Conservation (phyloP, 2,113 vertebrate species). For the Clupea harengus region DNA sequence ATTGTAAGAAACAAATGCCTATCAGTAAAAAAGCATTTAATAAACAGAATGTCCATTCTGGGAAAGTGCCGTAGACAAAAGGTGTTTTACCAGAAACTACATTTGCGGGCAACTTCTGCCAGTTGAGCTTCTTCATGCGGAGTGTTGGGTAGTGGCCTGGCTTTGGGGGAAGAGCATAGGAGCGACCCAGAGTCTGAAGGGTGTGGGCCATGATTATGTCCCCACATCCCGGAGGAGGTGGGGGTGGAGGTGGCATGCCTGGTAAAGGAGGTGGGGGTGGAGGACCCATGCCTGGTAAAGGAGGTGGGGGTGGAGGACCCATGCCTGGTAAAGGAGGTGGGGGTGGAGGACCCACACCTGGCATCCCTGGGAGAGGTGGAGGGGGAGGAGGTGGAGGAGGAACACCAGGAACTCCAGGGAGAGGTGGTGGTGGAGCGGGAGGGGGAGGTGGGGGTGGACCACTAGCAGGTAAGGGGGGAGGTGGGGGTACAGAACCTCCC, state of each 20-base stretch:
- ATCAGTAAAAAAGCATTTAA: neutral
- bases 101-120: slow-evolving; percentile 88
- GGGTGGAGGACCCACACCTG: slow-evolving; percentile 47
- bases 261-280: neutral
- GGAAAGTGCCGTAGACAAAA: neutral
- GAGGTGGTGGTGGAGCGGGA: slow-evolving; percentile 48
- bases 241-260: slow-evolving; percentile 52
- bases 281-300: slow-evolving; percentile 27
- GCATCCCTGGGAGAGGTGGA: slow-evolving; percentile 39
- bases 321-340: slow-evolving; percentile 51
- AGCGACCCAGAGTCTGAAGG: slow-evolving; percentile 60
- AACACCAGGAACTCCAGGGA: slow-evolving; percentile 17
- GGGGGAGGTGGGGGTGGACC: slow-evolving; percentile 34
- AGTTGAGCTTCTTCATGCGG: slow-evolving; percentile 98
- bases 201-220: slow-evolving; percentile 73
- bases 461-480: slow-evolving; percentile 23
- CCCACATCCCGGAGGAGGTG: slow-evolving; percentile 53
- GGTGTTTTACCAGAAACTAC: slow-evolving; percentile 75
- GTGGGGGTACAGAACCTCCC: slow-evolving; percentile 37
- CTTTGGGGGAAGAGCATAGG: slow-evolving; percentile 54
- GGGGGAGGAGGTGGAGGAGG: slow-evolving; percentile 67
- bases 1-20: neutral
- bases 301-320: slow-evolving; percentile 37
- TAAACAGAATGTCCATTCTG: no score
- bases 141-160: slow-evolving; percentile 72